phyloP scores from a whole-genome alignment of 1,140 invertebrate species.

The Drosophila mayri region DNA sequence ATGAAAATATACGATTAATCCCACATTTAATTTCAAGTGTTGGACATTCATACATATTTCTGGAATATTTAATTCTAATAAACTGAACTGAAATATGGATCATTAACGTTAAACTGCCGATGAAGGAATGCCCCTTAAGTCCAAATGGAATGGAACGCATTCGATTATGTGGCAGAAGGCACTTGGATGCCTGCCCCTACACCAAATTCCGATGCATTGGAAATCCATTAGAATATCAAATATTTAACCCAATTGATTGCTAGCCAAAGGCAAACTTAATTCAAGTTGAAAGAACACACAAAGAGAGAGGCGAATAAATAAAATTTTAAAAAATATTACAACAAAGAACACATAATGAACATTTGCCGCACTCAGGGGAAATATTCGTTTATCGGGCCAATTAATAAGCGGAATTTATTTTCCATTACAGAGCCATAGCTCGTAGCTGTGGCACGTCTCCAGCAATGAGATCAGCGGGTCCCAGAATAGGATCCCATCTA shows the following conservation, averaged over 20 bases:
- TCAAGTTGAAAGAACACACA: constrained; percentile 44
- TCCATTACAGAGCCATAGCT: constrained; percentile 30
- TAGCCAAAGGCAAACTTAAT: constrained; percentile 18
- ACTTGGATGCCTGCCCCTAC: neutral
- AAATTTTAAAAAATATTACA: constrained; percentile 34
- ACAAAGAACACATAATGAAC: constrained; percentile 9
- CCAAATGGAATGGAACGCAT: constrained; percentile 10
- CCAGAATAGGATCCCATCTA: neutral
- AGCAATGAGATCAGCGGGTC: constrained; percentile 30
- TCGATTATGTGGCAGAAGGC: constrained; percentile 28
- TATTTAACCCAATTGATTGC: constrained; percentile 50
- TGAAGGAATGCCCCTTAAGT: constrained; percentile 4
- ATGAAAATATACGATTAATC: too few species aligned
- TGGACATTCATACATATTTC: neutral
- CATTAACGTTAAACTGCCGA: neutral
- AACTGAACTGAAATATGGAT: neutral
- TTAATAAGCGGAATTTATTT: constrained; percentile 45
- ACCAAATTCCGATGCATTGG: constrained; percentile 31
- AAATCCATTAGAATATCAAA: constrained; percentile 55
- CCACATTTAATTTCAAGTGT: too few species aligned
- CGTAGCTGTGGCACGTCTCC: neutral
- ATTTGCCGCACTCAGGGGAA: constrained; percentile 35
- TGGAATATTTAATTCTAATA: neutral
- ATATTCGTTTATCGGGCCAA: constrained; percentile 49
- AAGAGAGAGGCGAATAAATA: constrained; percentile 9